Percentiles rank a stretch among this genome's conserved stretches.
phyloP scores from a whole-genome alignment of 2,888 invertebrate species.

The Alloscopus bannaensis region DNA sequence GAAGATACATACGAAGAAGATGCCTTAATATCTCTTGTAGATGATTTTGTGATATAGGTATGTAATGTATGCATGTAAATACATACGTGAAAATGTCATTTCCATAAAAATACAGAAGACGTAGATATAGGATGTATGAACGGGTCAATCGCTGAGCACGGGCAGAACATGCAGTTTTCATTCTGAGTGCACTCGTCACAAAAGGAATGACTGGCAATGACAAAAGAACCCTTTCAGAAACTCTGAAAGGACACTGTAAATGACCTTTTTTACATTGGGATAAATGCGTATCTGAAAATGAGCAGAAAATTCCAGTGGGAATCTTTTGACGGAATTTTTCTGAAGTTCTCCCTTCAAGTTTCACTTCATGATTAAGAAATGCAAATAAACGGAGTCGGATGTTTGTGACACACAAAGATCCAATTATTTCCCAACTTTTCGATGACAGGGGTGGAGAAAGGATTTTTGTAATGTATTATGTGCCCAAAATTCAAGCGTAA shows the following conservation, averaged over 20 bases:
- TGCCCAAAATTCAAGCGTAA: no score
- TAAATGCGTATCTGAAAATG: not conserved
- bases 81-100: not conserved
- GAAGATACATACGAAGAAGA: no score
- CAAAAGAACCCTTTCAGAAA: not conserved
- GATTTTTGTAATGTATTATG: no score
- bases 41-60: not conserved
- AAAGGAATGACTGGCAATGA: not conserved
- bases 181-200: not conserved
- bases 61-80: not conserved
- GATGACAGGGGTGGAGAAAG: no score
- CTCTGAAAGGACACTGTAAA: not conserved
- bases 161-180: constrained; percentile 15
- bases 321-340: not conserved
- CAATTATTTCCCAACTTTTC: no score
- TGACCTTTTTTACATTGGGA: not conserved
- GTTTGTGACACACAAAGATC: not conserved
- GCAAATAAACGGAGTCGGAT: not conserved
- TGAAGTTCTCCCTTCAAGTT: not conserved
- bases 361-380: not conserved
- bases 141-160: not conserved
- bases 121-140: constrained; percentile 4
- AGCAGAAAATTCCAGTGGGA: not conserved
- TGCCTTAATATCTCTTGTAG: not conserved
- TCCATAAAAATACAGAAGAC: not conserved